phyloP scores from a whole-genome alignment of 2,113 vertebrate species.

The Urocolius indicus region DNA sequence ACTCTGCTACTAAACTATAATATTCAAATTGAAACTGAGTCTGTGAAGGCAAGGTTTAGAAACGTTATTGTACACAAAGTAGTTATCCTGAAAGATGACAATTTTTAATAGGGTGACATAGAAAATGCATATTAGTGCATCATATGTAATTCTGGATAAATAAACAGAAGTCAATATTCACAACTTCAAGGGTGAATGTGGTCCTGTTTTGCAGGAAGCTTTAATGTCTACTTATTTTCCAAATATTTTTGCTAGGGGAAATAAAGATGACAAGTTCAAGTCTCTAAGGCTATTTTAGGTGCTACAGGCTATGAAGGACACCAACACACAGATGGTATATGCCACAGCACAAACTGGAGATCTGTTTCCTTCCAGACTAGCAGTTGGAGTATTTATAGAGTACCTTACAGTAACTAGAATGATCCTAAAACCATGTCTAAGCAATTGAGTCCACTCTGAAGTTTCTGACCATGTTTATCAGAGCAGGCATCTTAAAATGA shows the following conservation, averaged over 20 bases:
- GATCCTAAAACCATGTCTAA: not conserved
- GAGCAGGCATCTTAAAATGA: not conserved
- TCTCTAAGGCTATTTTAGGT: not conserved
- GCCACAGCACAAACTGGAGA: not conserved
- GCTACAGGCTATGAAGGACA: not conserved
- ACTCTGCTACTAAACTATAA: not conserved
- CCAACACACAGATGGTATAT: rapidly evolving
- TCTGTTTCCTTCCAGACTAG: not conserved
- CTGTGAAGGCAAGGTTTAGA: not conserved
- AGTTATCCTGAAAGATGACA: not conserved
- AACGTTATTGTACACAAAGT: not conserved
- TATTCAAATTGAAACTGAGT: not conserved
- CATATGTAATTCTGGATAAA: not conserved
- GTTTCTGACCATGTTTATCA: not conserved
- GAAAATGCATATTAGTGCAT: not conserved
- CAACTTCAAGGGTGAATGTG: not conserved
- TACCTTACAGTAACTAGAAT: not conserved
- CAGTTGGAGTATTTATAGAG: rapidly evolving
- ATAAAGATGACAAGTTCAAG: not conserved
- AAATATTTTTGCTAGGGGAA: not conserved
- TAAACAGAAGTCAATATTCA: not conserved
- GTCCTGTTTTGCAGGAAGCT: not conserved
- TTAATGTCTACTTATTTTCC: not conserved
- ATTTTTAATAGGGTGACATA: not conserved
- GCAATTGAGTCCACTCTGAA: not conserved